Percentiles rank a stretch among this genome's conserved stretches.
Evolutionary conservation across 2,797 vertebrate genomes (phyloP).

Genomic region (Crenuchus spilurus): DNA sequence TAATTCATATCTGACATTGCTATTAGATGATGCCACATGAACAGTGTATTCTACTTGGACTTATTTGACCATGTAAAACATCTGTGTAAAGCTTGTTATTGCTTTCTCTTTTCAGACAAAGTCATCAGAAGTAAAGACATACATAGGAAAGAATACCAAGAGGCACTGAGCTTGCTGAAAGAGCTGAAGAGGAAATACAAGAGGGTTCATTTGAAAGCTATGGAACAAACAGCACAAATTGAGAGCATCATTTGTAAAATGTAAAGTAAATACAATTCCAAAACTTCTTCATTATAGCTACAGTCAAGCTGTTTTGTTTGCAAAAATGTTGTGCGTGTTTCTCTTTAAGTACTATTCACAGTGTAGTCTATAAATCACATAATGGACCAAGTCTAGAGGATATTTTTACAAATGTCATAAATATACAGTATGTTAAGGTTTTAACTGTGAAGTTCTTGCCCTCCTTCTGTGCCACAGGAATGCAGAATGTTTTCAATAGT

Average conservation of each 20-base stretch:
- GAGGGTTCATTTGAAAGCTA: slow-evolving; percentile 57
- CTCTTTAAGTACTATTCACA: background rate
- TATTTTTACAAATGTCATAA: background rate
- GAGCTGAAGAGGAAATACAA: slow-evolving; percentile 71
- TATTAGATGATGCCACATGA: too few relatives aligned
- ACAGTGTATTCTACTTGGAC: too few relatives aligned
- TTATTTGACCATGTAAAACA: too few relatives aligned
- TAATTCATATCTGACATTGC: too few relatives aligned
- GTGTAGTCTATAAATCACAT: background rate
- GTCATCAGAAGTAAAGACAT: slow-evolving; percentile 40
- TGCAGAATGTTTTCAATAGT: background rate
- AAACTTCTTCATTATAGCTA: background rate
- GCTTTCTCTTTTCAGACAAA: slow-evolving; percentile 58
- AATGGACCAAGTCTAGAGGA: too few relatives aligned
- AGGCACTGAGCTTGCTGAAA: slow-evolving; percentile 67
- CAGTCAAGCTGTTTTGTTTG: background rate
- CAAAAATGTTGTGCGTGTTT: background rate
- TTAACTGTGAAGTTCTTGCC: background rate
- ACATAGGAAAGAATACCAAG: slow-evolving; percentile 61
- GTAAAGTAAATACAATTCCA: background rate
- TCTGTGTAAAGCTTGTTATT: too few relatives aligned
- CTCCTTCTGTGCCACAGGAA: background rate
- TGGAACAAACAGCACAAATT: slow-evolving; percentile 51
- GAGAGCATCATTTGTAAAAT: slow-evolving; percentile 35
- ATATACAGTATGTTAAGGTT: background rate